Conservation (phyloP, 2,113 vertebrate species). For the Myiagra hebetior region DNA sequence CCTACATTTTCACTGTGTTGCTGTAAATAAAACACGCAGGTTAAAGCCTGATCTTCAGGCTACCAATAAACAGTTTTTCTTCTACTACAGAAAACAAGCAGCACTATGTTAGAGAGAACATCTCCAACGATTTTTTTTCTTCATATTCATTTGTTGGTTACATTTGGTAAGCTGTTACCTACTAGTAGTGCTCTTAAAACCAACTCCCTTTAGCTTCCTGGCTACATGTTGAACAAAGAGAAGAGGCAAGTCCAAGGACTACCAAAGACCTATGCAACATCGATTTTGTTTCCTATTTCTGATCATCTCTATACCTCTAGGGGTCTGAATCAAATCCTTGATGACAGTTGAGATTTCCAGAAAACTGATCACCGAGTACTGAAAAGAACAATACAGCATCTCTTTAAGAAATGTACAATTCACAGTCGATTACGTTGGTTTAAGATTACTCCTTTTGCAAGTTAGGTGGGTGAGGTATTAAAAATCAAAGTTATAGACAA, state of each 20-base stretch:
- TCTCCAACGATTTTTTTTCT: not conserved
- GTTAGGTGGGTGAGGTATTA: not conserved
- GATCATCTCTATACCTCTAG: not conserved
- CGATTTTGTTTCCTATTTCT: not conserved
- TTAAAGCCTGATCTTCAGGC: not conserved
- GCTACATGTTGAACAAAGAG: not conserved
- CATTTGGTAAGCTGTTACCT: not conserved
- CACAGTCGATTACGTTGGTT: rapidly evolving
- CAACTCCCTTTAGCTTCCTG: not conserved
- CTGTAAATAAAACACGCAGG: not conserved
- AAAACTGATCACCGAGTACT: not conserved
- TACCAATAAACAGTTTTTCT: not conserved
- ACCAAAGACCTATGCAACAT: not conserved
- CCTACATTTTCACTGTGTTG: not conserved
- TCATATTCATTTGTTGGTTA: not conserved
- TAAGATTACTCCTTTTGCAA: not conserved
- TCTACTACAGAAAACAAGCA: not conserved
- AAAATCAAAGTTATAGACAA: not conserved
- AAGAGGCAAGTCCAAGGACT: not conserved
- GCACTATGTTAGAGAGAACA: not conserved
- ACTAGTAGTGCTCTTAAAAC: not conserved
- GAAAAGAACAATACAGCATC: not conserved
- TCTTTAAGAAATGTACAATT: not conserved
- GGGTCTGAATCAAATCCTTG: not conserved
- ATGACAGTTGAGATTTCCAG: not conserved